Percentiles rank a stretch among this genome's conserved stretches.
Conservation (phyloP, 2,888 invertebrate genomes). For the Dasypolia templi region DNA sequence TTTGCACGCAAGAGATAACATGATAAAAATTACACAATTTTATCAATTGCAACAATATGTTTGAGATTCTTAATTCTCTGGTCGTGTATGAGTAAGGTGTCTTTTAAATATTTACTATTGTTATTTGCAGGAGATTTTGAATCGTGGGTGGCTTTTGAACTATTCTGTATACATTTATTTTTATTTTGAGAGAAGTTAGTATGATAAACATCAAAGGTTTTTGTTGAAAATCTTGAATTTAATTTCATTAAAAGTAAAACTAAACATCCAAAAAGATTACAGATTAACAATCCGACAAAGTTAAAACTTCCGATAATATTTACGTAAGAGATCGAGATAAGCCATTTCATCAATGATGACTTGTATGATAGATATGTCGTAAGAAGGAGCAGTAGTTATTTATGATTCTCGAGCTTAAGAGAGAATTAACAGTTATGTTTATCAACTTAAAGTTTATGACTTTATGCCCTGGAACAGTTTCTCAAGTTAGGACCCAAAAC, state of each 20-base stretch:
- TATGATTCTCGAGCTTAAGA: slow-evolving; percentile 22
- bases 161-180: not conserved
- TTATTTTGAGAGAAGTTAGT: not conserved
- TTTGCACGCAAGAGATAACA: slow-evolving; percentile 31
- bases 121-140: slow-evolving; percentile 7
- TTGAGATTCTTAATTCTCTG: slow-evolving; percentile 14
- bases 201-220: too few relatives aligned
- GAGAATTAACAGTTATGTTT: too few relatives aligned
- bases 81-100: not conserved
- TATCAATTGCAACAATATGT: slow-evolving; percentile 45
- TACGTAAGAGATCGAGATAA: slow-evolving; percentile 47
- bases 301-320: slow-evolving; percentile 38
- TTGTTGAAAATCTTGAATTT: not conserved
- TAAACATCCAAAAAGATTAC: slow-evolving; percentile 12
- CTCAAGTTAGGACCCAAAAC: not conserved
- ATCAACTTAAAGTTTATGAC: not conserved
- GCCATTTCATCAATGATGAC: slow-evolving; percentile 42
- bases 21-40: slow-evolving; percentile 51
- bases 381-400: slow-evolving; percentile 4
- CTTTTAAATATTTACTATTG: slow-evolving; percentile 11
- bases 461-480: not conserved
- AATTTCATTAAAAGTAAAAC: not conserved
- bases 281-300: slow-evolving; percentile 8
- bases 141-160: not conserved
- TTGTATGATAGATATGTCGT: slow-evolving; percentile 20